A percentile compares a stretch with the other conserved stretches of the same genome.
phyloP scores from a whole-genome alignment of 2,113 vertebrate genomes.

The Phoenicopterus ruber region DNA sequence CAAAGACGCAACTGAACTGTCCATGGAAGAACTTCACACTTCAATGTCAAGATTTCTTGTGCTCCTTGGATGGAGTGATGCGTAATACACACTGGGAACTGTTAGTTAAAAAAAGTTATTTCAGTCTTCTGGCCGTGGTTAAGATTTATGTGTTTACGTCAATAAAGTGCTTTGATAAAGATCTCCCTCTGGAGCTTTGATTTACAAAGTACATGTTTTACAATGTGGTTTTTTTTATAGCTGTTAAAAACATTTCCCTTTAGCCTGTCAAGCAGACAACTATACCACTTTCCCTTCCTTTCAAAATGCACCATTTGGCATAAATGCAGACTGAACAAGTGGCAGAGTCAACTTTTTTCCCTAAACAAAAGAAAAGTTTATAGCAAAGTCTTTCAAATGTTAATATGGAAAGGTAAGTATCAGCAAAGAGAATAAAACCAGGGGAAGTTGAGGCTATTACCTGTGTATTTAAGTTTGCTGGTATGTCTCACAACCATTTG shows the following conservation, averaged over 20 bases:
- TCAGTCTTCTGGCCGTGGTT: not conserved
- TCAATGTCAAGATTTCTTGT: not conserved
- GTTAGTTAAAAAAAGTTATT: not conserved
- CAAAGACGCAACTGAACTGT: not conserved
- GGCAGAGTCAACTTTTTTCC: not conserved
- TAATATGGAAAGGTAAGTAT: not conserved
- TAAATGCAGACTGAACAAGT: not conserved
- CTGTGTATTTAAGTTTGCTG: not conserved
- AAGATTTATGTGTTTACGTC: not conserved
- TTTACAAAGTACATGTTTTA: not conserved
- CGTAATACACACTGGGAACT: not conserved
- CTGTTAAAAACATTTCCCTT: not conserved
- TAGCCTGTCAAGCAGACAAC: not conserved
- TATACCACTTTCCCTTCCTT: not conserved
- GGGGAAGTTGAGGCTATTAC: not conserved
- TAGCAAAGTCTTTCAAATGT: not conserved
- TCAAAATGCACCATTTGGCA: not conserved
- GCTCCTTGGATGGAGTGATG: not conserved
- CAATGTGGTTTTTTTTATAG: not conserved
- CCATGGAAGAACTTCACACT: not conserved
- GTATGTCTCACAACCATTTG: not conserved
- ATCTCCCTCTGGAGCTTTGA: not conserved
- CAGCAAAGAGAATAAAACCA: not conserved
- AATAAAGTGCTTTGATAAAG: not conserved
- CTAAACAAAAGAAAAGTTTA: not conserved